Evolutionary conservation across 2,113 vertebrate species (phyloP).

Genomic region (Aphelocoma coerulescens): DNA sequence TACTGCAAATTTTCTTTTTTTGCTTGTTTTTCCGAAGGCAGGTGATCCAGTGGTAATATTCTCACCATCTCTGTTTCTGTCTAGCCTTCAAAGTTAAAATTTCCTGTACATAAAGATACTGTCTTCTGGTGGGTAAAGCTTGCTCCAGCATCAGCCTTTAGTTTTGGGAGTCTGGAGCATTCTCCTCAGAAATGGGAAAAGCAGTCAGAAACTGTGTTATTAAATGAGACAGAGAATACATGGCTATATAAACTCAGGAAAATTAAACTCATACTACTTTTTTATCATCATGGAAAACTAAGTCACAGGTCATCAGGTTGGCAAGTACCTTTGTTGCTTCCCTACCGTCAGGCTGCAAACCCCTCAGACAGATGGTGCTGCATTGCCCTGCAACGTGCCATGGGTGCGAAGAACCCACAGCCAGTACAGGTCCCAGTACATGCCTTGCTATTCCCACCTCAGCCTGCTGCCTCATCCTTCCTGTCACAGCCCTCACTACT

Average conservation of each 20-base stretch:
- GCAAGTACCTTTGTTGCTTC: neutral
- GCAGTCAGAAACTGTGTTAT: neutral
- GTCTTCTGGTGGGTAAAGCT: rapidly evolving
- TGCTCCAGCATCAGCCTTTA: neutral
- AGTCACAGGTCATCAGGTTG: neutral
- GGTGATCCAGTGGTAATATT: neutral
- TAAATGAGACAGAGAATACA: neutral
- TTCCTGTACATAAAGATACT: rapidly evolving
- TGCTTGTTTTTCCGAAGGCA: neutral
- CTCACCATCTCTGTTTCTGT: neutral
- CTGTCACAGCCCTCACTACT: neutral
- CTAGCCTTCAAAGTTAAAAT: neutral
- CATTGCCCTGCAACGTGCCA: neutral
- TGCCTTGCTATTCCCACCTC: neutral
- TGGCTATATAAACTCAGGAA: neutral
- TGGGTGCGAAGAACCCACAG: neutral
- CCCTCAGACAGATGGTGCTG: neutral
- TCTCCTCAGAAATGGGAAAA: neutral
- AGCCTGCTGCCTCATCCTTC: neutral
- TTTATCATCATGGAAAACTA: neutral
- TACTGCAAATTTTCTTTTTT: neutral
- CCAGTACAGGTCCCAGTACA: neutral
- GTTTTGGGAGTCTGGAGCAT: neutral
- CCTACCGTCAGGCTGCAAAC: neutral
- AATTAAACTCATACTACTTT: neutral